A percentile compares a stretch with the other conserved stretches of the same genome.
phyloP scores from a whole-genome alignment of 2,888 invertebrate species.

The Stenurella melanura region DNA sequence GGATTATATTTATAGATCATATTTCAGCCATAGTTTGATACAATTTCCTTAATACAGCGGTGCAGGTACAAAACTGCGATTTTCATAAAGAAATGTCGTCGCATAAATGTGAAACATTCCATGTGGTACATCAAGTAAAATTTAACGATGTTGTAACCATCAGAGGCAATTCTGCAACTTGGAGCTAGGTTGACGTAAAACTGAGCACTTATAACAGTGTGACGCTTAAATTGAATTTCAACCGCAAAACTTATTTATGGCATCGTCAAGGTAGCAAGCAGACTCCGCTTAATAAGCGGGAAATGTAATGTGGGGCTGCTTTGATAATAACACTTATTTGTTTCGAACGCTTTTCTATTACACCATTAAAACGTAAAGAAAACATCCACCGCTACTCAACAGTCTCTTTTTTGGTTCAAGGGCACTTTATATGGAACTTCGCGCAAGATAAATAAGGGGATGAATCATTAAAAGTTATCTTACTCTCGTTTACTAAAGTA shows the following conservation, averaged over 20 bases:
- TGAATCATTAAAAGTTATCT: neutral
- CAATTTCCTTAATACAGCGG: neutral
- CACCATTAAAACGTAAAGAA: constrained; percentile 21
- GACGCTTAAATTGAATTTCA: constrained; percentile 63
- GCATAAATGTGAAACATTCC: neutral
- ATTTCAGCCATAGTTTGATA: neutral
- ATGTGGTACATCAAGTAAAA: neutral
- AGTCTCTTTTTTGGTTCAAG: neutral
- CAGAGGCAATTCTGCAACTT: constrained; percentile 23
- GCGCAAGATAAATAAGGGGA: neutral
- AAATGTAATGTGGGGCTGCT: constrained; percentile 30
- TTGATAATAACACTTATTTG: constrained; percentile 40
- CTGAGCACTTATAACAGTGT: constrained; percentile 60
- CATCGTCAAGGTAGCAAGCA: constrained; percentile 58
- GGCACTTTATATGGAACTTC: neutral
- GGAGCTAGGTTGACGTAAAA: constrained; percentile 43
- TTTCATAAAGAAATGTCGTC: neutral
- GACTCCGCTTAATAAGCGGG: constrained; percentile 59
- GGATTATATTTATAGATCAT: neutral
- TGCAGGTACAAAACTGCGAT: neutral
- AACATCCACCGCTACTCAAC: constrained; percentile 3
- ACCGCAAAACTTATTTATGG: constrained; percentile 63
- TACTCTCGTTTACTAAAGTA: neutral
- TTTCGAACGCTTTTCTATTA: constrained; percentile 37
- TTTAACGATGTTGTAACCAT: constrained; percentile 11